Evolutionary conservation across 2,797 vertebrate species (phyloP).

Genomic region (Notamacropus eugenii): DNA sequence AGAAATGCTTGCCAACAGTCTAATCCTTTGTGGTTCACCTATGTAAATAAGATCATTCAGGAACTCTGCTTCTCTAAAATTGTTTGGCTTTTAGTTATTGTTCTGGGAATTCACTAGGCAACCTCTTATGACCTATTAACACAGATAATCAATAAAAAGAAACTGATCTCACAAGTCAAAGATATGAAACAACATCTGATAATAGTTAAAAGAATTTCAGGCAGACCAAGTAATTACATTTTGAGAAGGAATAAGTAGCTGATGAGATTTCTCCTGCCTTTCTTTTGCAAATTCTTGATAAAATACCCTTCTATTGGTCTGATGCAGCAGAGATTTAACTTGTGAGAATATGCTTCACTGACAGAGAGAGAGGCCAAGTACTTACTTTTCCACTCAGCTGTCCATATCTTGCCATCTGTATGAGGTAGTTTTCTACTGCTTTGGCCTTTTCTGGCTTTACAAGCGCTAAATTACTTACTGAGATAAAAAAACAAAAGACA

Average conservation of each 20-base stretch:
- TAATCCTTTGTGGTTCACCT: background rate
- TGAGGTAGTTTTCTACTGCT: conserved; percentile 98
- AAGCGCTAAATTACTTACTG: conserved; percentile 97
- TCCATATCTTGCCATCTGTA: conserved; percentile 96
- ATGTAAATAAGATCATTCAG: background rate
- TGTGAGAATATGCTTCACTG: background rate
- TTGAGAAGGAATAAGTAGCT: background rate
- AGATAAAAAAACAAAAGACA: conserved; percentile 67
- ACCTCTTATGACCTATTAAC: background rate
- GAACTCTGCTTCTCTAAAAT: background rate
- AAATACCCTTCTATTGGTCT: conserved; percentile 15
- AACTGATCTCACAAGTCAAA: background rate
- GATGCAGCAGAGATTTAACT: background rate
- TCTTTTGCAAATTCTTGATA: background rate
- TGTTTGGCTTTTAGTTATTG: background rate
- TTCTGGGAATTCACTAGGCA: background rate
- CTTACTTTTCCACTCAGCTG: conserved; percentile 95
- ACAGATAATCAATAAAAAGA: background rate
- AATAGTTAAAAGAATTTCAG: conserved; percentile 1
- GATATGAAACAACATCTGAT: background rate
- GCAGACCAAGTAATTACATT: conserved; percentile 19
- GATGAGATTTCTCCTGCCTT: background rate
- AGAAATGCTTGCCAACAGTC: background rate
- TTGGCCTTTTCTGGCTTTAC: conserved; percentile 99
- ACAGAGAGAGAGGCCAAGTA: background rate